phyloP scores from a whole-genome alignment of 2,888 invertebrate genomes.

The Drosophila kambysellisi region DNA sequence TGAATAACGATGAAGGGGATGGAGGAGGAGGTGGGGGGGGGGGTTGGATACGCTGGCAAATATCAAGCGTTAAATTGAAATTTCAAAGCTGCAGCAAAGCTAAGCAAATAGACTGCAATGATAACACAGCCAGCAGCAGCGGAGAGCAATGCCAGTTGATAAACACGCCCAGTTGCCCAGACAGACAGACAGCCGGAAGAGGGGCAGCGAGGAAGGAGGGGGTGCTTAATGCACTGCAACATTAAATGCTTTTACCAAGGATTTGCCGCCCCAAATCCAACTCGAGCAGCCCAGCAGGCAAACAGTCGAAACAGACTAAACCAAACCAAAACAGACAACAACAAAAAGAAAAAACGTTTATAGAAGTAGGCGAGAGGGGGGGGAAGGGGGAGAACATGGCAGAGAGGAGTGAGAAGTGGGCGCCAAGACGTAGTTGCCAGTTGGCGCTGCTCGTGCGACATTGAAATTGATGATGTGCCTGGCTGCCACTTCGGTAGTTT shows the following conservation, averaged over 20 bases:
- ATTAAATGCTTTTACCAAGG: slow-evolving; percentile 82
- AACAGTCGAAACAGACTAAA: slow-evolving; percentile 24
- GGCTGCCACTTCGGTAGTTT: slow-evolving; percentile 63
- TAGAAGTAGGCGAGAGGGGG: not conserved
- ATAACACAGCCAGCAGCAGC: slow-evolving; percentile 49
- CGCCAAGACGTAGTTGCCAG: slow-evolving; percentile 39
- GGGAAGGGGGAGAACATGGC: not conserved
- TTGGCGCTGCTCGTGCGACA: slow-evolving; percentile 69
- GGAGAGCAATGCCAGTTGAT: slow-evolving; percentile 40
- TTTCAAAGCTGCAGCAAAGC: slow-evolving; percentile 66
- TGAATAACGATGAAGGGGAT: not conserved
- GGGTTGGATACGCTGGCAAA: slow-evolving; percentile 47
- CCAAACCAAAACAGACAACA: slow-evolving; percentile 43
- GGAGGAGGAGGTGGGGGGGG: not conserved
- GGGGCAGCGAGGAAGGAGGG: not conserved
- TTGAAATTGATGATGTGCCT: slow-evolving; percentile 79
- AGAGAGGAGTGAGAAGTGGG: not conserved
- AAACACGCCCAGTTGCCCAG: slow-evolving; percentile 38
- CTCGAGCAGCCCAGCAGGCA: slow-evolving; percentile 45
- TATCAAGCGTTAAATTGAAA: slow-evolving; percentile 78
- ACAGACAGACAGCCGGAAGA: slow-evolving; percentile 16
- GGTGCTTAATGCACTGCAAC: slow-evolving; percentile 78
- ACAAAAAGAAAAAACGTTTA: slow-evolving; percentile 54
- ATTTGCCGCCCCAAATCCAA: slow-evolving; percentile 73
- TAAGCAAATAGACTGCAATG: slow-evolving; percentile 65